Evolutionary conservation across 2,888 invertebrate genomes (phyloP).

Genomic region (Chamaedrilus cognettii): DNA sequence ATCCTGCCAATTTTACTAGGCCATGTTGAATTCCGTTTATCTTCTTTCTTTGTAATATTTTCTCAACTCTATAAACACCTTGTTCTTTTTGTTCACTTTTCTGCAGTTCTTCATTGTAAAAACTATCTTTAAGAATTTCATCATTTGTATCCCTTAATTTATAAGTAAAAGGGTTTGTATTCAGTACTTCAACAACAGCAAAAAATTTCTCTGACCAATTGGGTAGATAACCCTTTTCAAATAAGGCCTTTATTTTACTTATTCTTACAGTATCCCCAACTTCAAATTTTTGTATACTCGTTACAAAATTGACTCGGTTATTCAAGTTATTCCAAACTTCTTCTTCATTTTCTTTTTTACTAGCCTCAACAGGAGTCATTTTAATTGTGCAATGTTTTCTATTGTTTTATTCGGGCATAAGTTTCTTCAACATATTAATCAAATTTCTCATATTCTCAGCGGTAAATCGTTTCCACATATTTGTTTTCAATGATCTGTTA

Average conservation of each 20-base stretch:
- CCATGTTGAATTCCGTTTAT: conserved; percentile 1
- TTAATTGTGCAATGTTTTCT: not conserved
- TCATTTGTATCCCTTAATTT: not conserved
- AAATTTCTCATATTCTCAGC: conserved; percentile 9
- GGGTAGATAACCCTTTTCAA: conserved; percentile 6
- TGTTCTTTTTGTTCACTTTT: conserved; percentile 5
- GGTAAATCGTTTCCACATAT: conserved; percentile 5
- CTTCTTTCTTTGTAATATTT: not conserved
- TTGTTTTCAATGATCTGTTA: conserved; percentile 5
- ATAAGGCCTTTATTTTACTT: not conserved
- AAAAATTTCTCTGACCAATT: conserved; percentile 3
- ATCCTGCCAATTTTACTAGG: no score
- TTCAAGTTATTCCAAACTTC: not conserved
- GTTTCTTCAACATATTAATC: not conserved
- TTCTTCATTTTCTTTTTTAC: not conserved
- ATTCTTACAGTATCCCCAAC: conserved; percentile 6
- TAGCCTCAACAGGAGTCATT: conserved; percentile 6
- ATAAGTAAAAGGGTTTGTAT: conserved; percentile 3
- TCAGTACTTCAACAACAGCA: not conserved
- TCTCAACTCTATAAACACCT: conserved; percentile 1
- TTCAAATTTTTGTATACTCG: not conserved
- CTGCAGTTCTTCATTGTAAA: conserved; percentile 1
- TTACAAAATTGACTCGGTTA: not conserved
- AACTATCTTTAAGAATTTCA: not conserved
- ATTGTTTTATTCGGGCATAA: not conserved